phyloP scores from a whole-genome alignment of 2,888 invertebrate species.

The Lutraria lutraria region DNA sequence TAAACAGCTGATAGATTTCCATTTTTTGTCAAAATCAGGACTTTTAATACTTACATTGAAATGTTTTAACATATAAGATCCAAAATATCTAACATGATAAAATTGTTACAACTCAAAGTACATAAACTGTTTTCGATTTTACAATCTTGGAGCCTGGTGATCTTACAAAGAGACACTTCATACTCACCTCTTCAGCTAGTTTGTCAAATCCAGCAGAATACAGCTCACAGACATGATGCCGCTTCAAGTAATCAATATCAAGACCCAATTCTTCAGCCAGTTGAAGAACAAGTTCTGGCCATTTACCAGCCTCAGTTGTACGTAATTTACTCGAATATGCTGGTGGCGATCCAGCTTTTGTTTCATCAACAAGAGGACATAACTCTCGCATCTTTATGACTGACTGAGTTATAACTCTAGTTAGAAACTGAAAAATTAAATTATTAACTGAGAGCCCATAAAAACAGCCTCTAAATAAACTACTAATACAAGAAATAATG shows the following conservation, averaged over 20 bases:
- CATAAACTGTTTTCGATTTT: too few species aligned
- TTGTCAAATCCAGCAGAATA: constrained; percentile 89
- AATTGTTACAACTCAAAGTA: too few species aligned
- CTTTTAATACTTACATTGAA: too few species aligned
- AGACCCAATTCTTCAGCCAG: constrained; percentile 93
- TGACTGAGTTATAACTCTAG: constrained; percentile 65
- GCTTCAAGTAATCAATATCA: constrained; percentile 91
- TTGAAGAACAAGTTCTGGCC: constrained; percentile 92
- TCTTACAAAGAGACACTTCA: too few species aligned
- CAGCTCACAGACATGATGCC: constrained; percentile 92
- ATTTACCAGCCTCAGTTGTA: constrained; percentile 85
- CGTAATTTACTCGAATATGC: constrained; percentile 33
- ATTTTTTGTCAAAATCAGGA: too few species aligned
- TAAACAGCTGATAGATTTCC: too few species aligned
- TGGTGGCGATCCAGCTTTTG: constrained; percentile 41
- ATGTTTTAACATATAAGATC: too few species aligned
- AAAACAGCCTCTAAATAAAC: not conserved
- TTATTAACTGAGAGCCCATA: not conserved
- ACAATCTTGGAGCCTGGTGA: too few species aligned
- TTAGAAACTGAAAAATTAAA: constrained; percentile 58
- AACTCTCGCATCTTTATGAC: constrained; percentile 66
- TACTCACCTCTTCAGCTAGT: constrained; percentile 89
- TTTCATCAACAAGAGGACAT: constrained; percentile 20
- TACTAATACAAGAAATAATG: not conserved
- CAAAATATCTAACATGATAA: too few species aligned